Evolutionary conservation across 2,113 vertebrate genomes (phyloP), one percentile per base, ranked within the genome.

Genomic region (Otolemur garnettii): DNA sequence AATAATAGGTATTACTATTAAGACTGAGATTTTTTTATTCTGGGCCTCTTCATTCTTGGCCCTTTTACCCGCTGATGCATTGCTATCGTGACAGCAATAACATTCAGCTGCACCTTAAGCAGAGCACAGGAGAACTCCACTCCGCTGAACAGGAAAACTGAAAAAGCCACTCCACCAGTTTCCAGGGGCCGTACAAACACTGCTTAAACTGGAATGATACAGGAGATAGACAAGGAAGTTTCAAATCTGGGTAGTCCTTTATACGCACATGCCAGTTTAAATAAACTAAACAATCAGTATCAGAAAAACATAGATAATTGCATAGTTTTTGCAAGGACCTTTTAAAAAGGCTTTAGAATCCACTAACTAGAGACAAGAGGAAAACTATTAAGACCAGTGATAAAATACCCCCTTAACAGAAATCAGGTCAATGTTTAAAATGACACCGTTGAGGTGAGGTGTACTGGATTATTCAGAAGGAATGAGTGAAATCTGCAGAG

Each of bases 131-230:
- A 38, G 82, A 95, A 66, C 69, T 92, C 33, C 2, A 30, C 33
- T 87, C 62, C 57, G 33, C 72, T 78, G 80, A 69, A n/a, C 4
- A 79, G 81, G 57, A 95, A 89, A 91, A 75, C 69, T 79, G 68
- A 78, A 85, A 89, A 75, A 30, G 42, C 6, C 2, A 80, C 22
- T 81, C 38, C 82, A 35, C 74, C 19, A 28, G 33, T 69, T 71
- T 59, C n/a, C 60, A 79, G 75, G 24, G 62, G 33, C 15, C 6
- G 28, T n/a, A 6, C 55, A 90, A 78, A 89, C 8, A 9, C 35
- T 50, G 62, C 28, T 92, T 69, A 81, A 4, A 82, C n/a, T 53
- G 10, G 3, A 64, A 30, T 68, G 57, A 74, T 79, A 59, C 17
- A 45, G 21, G 9, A 95, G 24, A 2, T 33, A 68, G 55, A 53